Percentiles rank a stretch among this genome's conserved stretches.
These are phyloP conservation scores for Pseudomugil gertrudae DNA, from an alignment of 2,797 vertebrate genomes.

Conservation along the genomic window DNA sequence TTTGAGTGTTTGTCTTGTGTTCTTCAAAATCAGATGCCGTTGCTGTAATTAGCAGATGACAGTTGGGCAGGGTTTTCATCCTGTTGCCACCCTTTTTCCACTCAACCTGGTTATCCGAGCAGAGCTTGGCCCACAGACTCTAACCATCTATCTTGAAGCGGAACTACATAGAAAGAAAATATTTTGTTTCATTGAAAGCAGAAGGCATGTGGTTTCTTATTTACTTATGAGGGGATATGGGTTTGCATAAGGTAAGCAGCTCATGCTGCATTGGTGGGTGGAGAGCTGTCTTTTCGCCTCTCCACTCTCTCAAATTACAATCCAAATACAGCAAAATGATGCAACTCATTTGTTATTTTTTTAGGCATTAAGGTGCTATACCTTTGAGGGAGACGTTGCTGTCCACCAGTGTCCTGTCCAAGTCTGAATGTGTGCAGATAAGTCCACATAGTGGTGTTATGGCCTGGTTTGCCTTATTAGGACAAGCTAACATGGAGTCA, in stretches of 20 bases:
- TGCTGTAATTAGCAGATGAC: conserved; percentile 19
- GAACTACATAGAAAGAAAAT: conserved; percentile 26
- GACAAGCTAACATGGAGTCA: conserved; percentile 71
- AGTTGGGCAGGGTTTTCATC: conserved; percentile 9
- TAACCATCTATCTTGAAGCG: conserved; percentile 12
- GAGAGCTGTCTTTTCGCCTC: conserved; percentile 33
- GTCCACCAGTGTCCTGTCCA: neutral
- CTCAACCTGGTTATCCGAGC: conserved; percentile 32
- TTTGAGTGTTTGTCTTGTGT: conserved; percentile 12
- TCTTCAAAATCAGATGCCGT: conserved; percentile 22
- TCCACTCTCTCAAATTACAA: conserved; percentile 58
- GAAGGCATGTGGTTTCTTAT: conserved; percentile 3
- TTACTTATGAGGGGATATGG: neutral
- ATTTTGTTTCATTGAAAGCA: conserved; percentile 7
- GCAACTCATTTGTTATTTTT: conserved; percentile 25
- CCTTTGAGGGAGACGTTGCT: neutral
- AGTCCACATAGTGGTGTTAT: conserved; percentile 18
- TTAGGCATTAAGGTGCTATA: conserved; percentile 24
- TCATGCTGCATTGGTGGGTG: conserved; percentile 37
- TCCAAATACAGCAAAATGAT: conserved; percentile 63
- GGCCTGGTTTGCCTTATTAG: conserved; percentile 74
- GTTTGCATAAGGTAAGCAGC: conserved; percentile 20
- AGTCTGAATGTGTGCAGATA: conserved; percentile 4
- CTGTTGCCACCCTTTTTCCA: conserved; percentile 11
- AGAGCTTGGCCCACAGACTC: conserved; percentile 10